Base-by-base conservation (phyloP, 2,113 vertebrate genomes). In the Leptosomus discolor region DNA sequence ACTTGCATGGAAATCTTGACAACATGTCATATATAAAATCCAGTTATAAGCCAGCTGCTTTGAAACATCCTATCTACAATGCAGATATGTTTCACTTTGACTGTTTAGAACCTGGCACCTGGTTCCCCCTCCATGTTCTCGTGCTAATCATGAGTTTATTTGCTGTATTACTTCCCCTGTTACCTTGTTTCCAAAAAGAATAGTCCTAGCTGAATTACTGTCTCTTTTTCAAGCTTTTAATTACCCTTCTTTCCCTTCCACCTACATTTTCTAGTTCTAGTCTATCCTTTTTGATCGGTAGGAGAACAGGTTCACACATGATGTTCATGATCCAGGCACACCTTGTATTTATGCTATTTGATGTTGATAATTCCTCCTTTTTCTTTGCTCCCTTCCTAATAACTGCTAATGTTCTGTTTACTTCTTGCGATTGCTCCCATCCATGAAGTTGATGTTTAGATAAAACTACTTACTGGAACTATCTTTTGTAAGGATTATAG, bases 241-340 rank as follows among this genome's bases (percentile, higher is more conserved):
- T 95, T 94, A 68, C 19, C 14, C 30, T 68, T 68, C 21, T 92
- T 82, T 92, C 65, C 23, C 51, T 90, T 79, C 64, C 53, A 88
- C 82, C 63, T 83, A 65, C 4, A 5, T 76, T 90, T 93, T 90
- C 39, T 36, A 45, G 41, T 46, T 90, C 46, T 81, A 45, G 46
- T 51, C 34, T 75, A 21, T 37, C 10, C 37, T 76, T 88, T 81
- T 58, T 75, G 21, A 75, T 92, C 5, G 14, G 61, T 65, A 36
- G 6, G 24, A 94, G 34, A 88, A 79, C 88, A 95, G 88, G 57
- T 95, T 94, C 76, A 53, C 79, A 94, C 92, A 94, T 61, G 96
- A 95, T 60, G 39, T 53, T 79, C 61, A 65, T 46, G 57, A 96
- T 88, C 45, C 43, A 79, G 90, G n/a, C 65, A 83, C 70, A 88